Evolutionary conservation across 2,797 vertebrate species (phyloP).

Genomic region (Psittacula echo): DNA sequence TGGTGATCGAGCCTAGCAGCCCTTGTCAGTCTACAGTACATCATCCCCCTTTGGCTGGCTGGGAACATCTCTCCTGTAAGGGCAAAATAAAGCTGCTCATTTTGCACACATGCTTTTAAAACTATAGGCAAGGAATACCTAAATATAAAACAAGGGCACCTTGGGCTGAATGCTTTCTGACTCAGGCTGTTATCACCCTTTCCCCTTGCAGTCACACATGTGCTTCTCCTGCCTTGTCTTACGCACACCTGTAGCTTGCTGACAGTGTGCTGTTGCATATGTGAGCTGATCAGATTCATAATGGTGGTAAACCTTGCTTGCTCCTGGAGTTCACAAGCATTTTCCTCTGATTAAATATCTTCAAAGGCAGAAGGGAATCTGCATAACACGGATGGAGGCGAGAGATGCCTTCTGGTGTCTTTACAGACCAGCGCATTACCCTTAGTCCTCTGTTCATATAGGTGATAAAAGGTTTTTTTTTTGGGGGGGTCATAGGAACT

Average conservation of each 20-base stretch:
- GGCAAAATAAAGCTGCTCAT: constrained; percentile 64
- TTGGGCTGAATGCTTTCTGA: neutral
- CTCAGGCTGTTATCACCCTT: neutral
- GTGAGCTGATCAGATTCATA: neutral
- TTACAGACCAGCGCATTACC: neutral
- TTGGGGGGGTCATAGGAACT: neutral
- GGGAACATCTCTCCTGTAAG: constrained; percentile 56
- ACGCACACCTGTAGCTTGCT: neutral
- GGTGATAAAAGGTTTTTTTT: neutral
- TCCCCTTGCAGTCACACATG: neutral
- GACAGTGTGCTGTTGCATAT: neutral
- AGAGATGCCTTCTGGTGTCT: neutral
- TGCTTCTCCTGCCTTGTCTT: constrained; percentile 35
- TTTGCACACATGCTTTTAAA: constrained; percentile 44
- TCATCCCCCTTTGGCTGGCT: constrained; percentile 54
- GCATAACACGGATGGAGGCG: fast-evolving
- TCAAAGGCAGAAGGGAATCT: neutral
- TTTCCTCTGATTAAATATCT: neutral
- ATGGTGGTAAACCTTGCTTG: fast-evolving
- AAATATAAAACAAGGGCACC: constrained; percentile 71
- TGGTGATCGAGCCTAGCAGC: constrained; percentile 54
- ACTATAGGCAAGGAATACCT: constrained; percentile 59
- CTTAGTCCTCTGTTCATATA: neutral
- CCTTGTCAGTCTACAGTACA: constrained; percentile 69
- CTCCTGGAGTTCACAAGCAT: fast-evolving